Conservation (phyloP, 2,113 vertebrate genomes). For the Campylomormyrus numenius region DNA sequence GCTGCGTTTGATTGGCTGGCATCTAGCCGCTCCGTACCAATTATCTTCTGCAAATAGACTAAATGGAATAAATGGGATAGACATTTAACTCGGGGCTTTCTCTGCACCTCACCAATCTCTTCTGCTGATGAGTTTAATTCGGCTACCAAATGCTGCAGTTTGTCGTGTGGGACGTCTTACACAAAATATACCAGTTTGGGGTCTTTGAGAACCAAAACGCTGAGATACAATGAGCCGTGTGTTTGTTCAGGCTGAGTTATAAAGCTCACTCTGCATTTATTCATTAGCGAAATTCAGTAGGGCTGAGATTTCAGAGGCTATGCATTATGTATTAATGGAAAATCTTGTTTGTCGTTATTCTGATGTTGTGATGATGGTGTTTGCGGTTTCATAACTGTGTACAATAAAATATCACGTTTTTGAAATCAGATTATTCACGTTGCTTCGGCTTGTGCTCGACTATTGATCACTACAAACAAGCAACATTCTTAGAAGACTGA, state of each 20-base stretch:
- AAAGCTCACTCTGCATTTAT: background rate
- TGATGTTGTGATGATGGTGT: background rate
- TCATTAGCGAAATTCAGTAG: background rate
- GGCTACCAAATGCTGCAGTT: conserved; percentile 2
- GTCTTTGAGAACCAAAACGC: background rate
- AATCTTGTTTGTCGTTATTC: background rate
- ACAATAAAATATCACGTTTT: background rate
- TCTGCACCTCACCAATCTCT: background rate
- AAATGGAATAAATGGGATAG: conserved; percentile 15
- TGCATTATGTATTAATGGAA: background rate
- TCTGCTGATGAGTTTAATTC: conserved; percentile 5
- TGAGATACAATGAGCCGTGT: background rate
- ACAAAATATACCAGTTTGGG: background rate
- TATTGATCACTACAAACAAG: background rate
- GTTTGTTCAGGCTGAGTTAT: background rate
- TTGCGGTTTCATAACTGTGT: background rate
- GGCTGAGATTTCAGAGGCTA: background rate
- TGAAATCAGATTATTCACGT: background rate
- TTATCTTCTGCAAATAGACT: conserved; percentile 12
- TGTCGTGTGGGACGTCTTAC: background rate
- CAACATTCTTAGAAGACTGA: background rate
- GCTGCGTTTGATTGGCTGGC: background rate
- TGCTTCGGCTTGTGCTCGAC: background rate
- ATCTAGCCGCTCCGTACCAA: background rate
- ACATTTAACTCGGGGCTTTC: conserved; percentile 12